Percentiles rank a stretch among this genome's conserved stretches.
Evolutionary conservation across 1,140 invertebrate species (phyloP).

Genomic region (Sitodiplosis mosellana): DNA sequence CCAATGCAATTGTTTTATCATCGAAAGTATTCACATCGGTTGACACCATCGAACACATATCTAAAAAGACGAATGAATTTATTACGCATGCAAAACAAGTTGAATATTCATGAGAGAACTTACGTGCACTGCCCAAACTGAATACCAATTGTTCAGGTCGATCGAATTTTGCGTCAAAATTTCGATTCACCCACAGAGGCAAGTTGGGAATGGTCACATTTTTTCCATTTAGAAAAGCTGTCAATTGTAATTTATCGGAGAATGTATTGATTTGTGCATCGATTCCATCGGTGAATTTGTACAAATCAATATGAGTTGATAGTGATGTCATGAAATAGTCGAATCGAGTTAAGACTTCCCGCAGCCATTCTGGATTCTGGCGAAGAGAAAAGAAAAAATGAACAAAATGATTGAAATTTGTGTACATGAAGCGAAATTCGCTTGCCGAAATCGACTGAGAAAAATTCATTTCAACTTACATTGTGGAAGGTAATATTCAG

Average conservation of each 20-base stretch:
- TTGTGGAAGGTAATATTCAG: constrained; percentile 21
- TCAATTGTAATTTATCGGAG: too few species aligned
- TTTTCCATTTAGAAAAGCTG: too few species aligned
- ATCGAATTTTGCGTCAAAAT: constrained; percentile 22
- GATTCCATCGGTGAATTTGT: too few species aligned
- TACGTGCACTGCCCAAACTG: constrained; percentile 18
- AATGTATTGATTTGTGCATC: too few species aligned
- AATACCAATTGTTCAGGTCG: constrained; percentile 19
- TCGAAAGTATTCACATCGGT: constrained; percentile 22
- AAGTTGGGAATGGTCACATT: constrained; percentile 9
- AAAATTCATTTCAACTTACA: constrained; percentile 9
- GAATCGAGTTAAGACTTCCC: neutral
- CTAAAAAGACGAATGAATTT: constrained; percentile 1
- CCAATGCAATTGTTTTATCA: constrained; percentile 18
- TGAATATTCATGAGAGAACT: constrained; percentile 3
- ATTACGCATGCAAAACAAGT: neutral
- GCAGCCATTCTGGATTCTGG: neutral
- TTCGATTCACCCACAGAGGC: constrained; percentile 23
- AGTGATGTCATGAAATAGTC: neutral
- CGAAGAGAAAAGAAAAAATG: too few species aligned
- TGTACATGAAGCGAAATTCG: neutral
- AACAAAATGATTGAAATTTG: too few species aligned
- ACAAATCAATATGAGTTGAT: too few species aligned
- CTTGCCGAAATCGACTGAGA: neutral
- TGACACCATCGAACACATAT: constrained; percentile 21